A percentile compares a stretch with the other conserved stretches of the same genome.
phyloP scores from a whole-genome alignment of 1,140 invertebrate genomes.

The Lepidurus arcticus region DNA sequence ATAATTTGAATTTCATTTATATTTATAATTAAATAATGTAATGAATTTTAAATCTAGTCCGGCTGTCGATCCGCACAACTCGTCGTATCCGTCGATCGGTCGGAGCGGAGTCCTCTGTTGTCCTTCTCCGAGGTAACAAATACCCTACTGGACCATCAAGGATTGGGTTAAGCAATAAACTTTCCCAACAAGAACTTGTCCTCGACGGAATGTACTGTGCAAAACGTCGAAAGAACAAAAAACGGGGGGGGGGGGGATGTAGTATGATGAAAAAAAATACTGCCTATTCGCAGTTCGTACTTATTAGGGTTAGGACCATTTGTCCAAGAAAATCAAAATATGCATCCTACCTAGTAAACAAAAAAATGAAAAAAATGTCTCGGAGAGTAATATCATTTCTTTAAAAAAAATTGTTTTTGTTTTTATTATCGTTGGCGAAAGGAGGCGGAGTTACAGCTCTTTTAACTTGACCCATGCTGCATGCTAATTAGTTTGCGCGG shows the following conservation, averaged over 20 bases:
- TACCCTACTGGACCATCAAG: constrained; percentile 60
- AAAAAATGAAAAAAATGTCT: not conserved
- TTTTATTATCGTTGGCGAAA: not conserved
- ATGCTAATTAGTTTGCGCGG: too few species aligned
- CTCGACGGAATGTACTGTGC: constrained; percentile 29
- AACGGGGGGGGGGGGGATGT: too few species aligned
- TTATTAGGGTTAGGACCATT: not conserved
- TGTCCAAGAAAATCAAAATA: constrained; percentile 23
- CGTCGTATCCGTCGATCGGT: constrained; percentile 47
- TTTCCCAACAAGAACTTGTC: constrained; percentile 34
- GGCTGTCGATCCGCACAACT: constrained; percentile 20
- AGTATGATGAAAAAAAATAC: not conserved
- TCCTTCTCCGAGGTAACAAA: constrained; percentile 78
- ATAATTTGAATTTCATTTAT: not conserved
- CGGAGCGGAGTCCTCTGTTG: constrained; percentile 69
- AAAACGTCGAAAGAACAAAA: not conserved
- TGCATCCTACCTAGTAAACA: not conserved
- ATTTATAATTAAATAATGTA: not conserved
- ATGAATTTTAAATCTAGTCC: not conserved
- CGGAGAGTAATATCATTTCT: not conserved
- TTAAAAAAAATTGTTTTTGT: not conserved
- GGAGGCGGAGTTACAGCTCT: not conserved
- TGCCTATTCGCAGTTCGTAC: constrained; percentile 11
- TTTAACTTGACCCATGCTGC: too few species aligned
- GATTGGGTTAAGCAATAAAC: constrained; percentile 31